These are phyloP conservation scores for Pimephales promelas DNA, from an alignment of 2,113 vertebrate genomes.

Conservation along the genomic window DNA sequence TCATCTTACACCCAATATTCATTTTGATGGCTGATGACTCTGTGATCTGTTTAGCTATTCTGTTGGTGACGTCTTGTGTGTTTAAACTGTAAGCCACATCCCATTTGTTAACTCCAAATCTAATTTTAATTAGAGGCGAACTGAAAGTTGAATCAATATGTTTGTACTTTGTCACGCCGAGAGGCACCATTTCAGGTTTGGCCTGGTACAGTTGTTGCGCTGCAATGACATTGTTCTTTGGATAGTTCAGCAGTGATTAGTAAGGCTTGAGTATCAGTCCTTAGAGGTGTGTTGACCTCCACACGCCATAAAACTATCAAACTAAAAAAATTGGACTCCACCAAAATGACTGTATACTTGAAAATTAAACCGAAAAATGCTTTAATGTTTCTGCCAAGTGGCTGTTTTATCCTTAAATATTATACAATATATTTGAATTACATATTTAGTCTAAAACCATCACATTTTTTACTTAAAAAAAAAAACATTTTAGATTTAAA, in stretches of 20 bases:
- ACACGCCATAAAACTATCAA: not conserved
- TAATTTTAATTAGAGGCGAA: slow-evolving; percentile 16
- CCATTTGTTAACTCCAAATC: slow-evolving; percentile 26
- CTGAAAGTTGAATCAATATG: slow-evolving; percentile 33
- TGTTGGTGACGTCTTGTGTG: not conserved
- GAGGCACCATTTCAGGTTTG: slow-evolving; percentile 19
- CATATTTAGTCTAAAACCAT: not conserved
- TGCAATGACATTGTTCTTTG: not conserved
- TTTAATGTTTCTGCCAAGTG: not conserved
- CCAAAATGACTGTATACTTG: not conserved
- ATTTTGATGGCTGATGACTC: not conserved
- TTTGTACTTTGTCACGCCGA: slow-evolving; percentile 26
- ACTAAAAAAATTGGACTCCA: slow-evolving; percentile 6
- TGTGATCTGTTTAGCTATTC: not conserved
- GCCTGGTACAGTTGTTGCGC: not conserved
- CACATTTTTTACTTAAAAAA: not conserved
- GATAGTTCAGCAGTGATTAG: not conserved
- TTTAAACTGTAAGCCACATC: slow-evolving; percentile 9
- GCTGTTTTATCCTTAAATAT: not conserved
- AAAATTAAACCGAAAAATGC: not conserved
- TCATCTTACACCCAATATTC: not conserved
- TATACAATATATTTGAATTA: not conserved
- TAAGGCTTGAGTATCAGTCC: not conserved
- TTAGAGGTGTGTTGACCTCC: slow-evolving; percentile 1
- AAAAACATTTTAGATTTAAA: not conserved